Evolutionary conservation across 1,140 invertebrate genomes (phyloP).

Genomic region (Philaenus spumarius): DNA sequence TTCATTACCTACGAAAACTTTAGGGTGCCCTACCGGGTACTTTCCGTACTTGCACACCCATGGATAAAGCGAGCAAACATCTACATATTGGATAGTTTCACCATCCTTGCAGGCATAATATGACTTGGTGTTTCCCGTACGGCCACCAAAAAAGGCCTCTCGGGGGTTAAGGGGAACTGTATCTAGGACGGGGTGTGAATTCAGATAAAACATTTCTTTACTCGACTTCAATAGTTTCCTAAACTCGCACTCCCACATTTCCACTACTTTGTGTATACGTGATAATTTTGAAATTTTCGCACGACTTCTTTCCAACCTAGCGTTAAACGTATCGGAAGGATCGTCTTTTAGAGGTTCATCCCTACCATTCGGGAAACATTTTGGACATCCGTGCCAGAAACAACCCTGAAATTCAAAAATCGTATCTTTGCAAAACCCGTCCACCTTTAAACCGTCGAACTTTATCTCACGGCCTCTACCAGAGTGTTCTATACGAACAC

Average conservation of each 20-base stretch:
- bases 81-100: constrained; percentile 37
- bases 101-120: constrained; percentile 27
- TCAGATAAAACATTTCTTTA: neutral
- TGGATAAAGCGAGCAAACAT: constrained; percentile 32
- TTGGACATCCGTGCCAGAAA: constrained; percentile 1
- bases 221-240: neutral
- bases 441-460: neutral
- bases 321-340: neutral
- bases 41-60: constrained; percentile 32
- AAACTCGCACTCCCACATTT: neutral
- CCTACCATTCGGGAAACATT: constrained; percentile 2
- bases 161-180: neutral
- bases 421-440: constrained; percentile 2
- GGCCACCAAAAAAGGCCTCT: neutral
- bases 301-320: neutral
- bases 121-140: neutral
- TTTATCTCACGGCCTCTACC: neutral
- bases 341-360: constrained; percentile 8
- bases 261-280: neutral
- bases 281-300: neutral
- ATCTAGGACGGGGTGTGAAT: neutral
- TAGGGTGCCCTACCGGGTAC: constrained; percentile 37
- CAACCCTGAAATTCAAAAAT: constrained; percentile 19
- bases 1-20: constrained; percentile 30
- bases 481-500: neutral